A percentile compares a stretch with the other conserved stretches of the same genome.
phyloP scores from a whole-genome alignment of 2,113 vertebrate genomes.

The Nerophis ophidion region DNA sequence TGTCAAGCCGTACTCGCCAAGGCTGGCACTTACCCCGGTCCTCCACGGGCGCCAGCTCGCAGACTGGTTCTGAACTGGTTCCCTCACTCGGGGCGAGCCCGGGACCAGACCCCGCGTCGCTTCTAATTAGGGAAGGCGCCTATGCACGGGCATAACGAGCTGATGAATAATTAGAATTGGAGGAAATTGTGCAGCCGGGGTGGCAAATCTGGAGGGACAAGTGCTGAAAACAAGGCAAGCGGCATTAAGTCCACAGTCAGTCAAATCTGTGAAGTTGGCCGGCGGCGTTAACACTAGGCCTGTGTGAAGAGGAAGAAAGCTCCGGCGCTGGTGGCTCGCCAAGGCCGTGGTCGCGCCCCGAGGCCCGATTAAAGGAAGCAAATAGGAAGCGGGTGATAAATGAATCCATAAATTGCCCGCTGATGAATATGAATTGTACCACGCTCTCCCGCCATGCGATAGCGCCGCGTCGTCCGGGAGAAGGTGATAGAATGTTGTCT shows the following conservation, averaged over 20 bases:
- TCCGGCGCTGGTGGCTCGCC: conserved; percentile 77
- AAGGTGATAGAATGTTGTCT: conserved; percentile 26
- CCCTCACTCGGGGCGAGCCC: conserved; percentile 70
- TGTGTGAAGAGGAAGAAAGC: conserved; percentile 74
- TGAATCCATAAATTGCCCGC: conserved; percentile 63
- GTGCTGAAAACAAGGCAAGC: conserved; percentile 88
- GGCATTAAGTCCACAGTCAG: conserved; percentile 89
- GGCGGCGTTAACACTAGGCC: conserved; percentile 78
- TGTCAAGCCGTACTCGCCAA: conserved; percentile 53
- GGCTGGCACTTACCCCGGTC: conserved; percentile 62
- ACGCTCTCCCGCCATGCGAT: conserved; percentile 16
- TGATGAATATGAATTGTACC: conserved; percentile 49
- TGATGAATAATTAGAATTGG: conserved; percentile 80
- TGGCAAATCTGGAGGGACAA: conserved; percentile 93
- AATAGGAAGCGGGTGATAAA: conserved; percentile 70
- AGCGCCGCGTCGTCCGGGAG: conserved; percentile 23
- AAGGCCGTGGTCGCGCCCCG: conserved; percentile 61
- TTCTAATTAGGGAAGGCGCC: conserved; percentile 74
- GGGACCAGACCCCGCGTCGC: conserved; percentile 66
- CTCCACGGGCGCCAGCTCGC: conserved; percentile 41
- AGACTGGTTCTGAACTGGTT: conserved; percentile 76
- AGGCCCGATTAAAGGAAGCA: conserved; percentile 62
- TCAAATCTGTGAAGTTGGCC: conserved; percentile 81
- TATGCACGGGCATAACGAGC: conserved; percentile 69
- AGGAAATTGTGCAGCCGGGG: conserved; percentile 79